phyloP scores from a whole-genome alignment of 1,140 invertebrate genomes.

The Tetraneura akinire region DNA sequence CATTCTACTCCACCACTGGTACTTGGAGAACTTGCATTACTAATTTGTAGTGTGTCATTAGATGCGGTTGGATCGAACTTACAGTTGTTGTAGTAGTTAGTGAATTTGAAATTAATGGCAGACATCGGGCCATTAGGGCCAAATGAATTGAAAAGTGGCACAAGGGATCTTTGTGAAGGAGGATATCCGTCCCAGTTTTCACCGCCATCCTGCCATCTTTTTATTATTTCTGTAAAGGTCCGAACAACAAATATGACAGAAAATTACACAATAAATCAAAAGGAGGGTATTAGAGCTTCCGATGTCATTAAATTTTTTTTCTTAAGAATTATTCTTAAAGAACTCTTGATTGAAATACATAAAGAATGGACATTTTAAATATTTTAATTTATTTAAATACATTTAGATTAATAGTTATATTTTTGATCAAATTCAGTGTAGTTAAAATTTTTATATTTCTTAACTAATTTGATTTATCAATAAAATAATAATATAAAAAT shows the following conservation, averaged over 20 bases:
- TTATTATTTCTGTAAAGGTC: slow-evolving; percentile 51
- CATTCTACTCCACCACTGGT: slow-evolving; percentile 64
- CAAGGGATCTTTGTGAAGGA: slow-evolving; percentile 35
- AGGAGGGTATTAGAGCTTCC: slow-evolving; percentile 7
- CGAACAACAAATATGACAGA: slow-evolving; percentile 50
- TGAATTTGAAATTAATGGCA: slow-evolving; percentile 50
- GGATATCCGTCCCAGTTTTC: slow-evolving; percentile 48
- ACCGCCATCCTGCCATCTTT: slow-evolving; percentile 50
- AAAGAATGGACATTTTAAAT: not conserved
- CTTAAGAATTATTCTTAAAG: not conserved
- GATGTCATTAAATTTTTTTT: slow-evolving; percentile 21
- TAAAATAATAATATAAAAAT: slow-evolving; percentile 22
- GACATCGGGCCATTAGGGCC: slow-evolving; percentile 47
- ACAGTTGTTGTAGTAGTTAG: slow-evolving; percentile 49
- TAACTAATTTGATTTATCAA: not conserved
- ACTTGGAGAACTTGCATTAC: slow-evolving; percentile 50
- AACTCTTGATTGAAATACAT: slow-evolving; percentile 21
- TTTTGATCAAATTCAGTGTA: slow-evolving; percentile 17
- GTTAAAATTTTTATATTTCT: not conserved
- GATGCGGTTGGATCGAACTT: slow-evolving; percentile 43
- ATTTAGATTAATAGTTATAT: slow-evolving; percentile 18
- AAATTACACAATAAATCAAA: slow-evolving; percentile 35
- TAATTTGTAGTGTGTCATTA: slow-evolving; percentile 36
- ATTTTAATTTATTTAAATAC: slow-evolving; percentile 32
- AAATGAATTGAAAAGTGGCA: slow-evolving; percentile 48